These are phyloP conservation scores for Lucilia cuprina DNA, from an alignment of 1,140 invertebrate species.

Conservation along the genomic window DNA sequence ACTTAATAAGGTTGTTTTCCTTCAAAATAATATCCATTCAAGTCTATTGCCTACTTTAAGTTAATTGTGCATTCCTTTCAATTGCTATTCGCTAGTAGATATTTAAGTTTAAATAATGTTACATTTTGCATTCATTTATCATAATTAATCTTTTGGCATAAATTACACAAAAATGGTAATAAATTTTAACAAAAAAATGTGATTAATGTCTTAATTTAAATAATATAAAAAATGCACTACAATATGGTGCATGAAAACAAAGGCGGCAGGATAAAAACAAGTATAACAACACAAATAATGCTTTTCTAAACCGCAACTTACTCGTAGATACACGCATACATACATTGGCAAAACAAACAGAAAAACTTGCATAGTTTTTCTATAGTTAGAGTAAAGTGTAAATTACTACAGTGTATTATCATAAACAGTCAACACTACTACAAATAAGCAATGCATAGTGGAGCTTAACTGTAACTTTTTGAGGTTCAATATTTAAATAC, in stretches of 20 bases:
- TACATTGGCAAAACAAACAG: too few species aligned
- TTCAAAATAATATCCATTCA: too few species aligned
- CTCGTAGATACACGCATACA: too few species aligned
- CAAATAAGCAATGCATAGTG: neutral
- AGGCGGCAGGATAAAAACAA: neutral
- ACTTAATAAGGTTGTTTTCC: too few species aligned
- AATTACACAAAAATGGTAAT: constrained; percentile 22
- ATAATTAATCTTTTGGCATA: constrained; percentile 24
- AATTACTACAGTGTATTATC: constrained; percentile 13
- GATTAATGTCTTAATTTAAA: constrained; percentile 32
- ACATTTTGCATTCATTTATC: constrained; percentile 10
- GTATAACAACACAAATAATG: neutral
- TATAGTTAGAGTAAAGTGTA: neutral
- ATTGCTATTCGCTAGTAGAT: too few species aligned
- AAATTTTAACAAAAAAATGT: constrained; percentile 21
- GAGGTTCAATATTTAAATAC: too few species aligned
- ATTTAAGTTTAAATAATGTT: too few species aligned
- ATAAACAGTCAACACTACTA: neutral
- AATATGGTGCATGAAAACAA: neutral
- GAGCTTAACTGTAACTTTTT: too few species aligned
- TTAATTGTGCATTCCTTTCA: too few species aligned
- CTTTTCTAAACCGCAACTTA: constrained; percentile 7
- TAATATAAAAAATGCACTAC: neutral
- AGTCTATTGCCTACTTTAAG: too few species aligned
- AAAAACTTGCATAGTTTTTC: neutral